Conservation (phyloP, 2,113 vertebrate genomes). For the Chlorocebus sabaeus region DNA sequence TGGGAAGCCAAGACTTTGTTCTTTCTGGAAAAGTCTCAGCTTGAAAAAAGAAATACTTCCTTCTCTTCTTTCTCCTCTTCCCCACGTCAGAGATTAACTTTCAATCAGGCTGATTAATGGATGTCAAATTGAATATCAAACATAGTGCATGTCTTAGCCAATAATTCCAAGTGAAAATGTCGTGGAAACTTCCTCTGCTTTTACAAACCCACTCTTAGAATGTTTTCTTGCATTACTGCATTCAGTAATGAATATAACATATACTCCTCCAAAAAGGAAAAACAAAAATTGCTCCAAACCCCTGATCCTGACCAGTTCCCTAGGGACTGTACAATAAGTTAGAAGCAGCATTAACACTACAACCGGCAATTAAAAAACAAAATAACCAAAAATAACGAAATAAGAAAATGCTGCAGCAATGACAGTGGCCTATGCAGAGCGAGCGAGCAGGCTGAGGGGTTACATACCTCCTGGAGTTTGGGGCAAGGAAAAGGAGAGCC, state of each 20-base stretch:
- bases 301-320: slow-evolving; percentile 70
- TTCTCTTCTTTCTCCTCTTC: neutral
- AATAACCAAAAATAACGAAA: slow-evolving; percentile 71
- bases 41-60: no score
- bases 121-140: neutral
- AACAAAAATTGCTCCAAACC: neutral
- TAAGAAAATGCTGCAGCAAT: slow-evolving; percentile 85
- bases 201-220: neutral
- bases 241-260: no score
- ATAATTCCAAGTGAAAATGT: neutral
- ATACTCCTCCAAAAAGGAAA: neutral
- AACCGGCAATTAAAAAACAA: slow-evolving; percentile 83
- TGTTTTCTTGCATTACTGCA: neutral
- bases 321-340: slow-evolving; percentile 72
- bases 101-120: accelerated
- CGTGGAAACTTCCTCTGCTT: neutral
- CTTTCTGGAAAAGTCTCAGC: neutral
- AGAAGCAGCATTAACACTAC: slow-evolving; percentile 83
- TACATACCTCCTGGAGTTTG: slow-evolving; percentile 98
- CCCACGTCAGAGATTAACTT: neutral
- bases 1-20: neutral
- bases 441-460: slow-evolving; percentile 84
- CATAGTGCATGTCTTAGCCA: accelerated
- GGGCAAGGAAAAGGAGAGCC: slow-evolving; percentile 95
- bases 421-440: slow-evolving; percentile 90